Base-by-base conservation (phyloP, 64 coral and sea anemone genomes). In the Stichodactyla helianthus region DNA sequence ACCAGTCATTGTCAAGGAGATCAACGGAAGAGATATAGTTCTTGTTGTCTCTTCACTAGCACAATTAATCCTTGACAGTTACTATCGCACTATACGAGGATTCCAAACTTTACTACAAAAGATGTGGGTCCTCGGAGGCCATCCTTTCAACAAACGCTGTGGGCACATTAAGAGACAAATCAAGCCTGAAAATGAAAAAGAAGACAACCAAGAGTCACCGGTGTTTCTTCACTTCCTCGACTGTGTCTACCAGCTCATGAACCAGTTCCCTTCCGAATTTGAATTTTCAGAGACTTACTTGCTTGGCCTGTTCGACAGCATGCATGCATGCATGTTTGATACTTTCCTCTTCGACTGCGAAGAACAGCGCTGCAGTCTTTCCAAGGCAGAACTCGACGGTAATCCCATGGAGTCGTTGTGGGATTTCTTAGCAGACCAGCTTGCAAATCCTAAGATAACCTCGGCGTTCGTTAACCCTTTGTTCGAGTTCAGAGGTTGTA, bases 191-290 rank as follows among this genome's bases (percentile, higher is more conserved):
- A 90, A 68, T 55, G 97, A 99, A 28, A 92, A 93, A 51, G 77
- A 92, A 58, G 93, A 95, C 16, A 74, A 79, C 4, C 85, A 83
- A 53, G 97, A 99, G 65, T 92, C 97, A 0, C 97, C 97, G 0
- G 97, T 99, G 51, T 99, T 99, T 77, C 90, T 99, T 50, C 97
- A 99, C 52, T 99, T 99, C 52, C 87, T 99, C 4, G 97, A 99
- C 82, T 95, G 97, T 83, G 93, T 99, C 23, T 94, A 95, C 84
- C 97, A 99, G 26, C 28, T 99, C 57, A 92, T 92, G 52, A 89
- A 79, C 25, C 97, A 99, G 90, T 99, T 99, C 70, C 97, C 97
- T 26, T 99, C 97, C 2, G 88, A 79, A 53, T 99, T 99, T 84
- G 97, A 99, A 61, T 99, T 99, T 86, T 99, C 97, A 5, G 97